Percentiles rank a stretch among this genome's conserved stretches.
Conservation (phyloP, 2,888 invertebrate genomes). For the Falcaria lacertinaria region DNA sequence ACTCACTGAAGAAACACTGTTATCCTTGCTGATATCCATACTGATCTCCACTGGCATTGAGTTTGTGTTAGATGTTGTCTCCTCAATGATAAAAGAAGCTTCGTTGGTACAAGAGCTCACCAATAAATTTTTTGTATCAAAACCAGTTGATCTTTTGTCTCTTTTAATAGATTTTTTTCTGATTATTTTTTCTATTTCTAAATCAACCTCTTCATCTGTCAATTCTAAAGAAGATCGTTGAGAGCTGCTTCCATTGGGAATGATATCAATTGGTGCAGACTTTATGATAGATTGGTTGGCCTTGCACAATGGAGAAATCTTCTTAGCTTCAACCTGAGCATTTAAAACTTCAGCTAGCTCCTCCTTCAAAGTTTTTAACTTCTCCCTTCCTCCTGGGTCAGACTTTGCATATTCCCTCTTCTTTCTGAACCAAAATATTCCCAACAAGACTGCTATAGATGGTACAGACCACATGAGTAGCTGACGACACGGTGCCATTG, state of each 20-base stretch:
- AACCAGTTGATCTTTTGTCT: slow-evolving; percentile 54
- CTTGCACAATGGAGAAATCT: slow-evolving; percentile 66
- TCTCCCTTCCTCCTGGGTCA: slow-evolving; percentile 85
- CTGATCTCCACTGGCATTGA: slow-evolving; percentile 39
- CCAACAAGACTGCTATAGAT: slow-evolving; percentile 88
- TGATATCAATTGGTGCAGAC: slow-evolving; percentile 84
- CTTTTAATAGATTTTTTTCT: slow-evolving; percentile 76
- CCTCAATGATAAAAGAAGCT: slow-evolving; percentile 38
- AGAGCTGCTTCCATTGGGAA: slow-evolving; percentile 70
- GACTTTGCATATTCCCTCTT: slow-evolving; percentile 86
- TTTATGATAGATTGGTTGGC: slow-evolving; percentile 73
- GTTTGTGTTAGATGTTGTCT: slow-evolving; percentile 30
- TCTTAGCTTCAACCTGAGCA: slow-evolving; percentile 58
- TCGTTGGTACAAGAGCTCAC: slow-evolving; percentile 34
- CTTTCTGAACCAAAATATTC: slow-evolving; percentile 91
- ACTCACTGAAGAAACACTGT: slow-evolving; percentile 30
- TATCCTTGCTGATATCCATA: slow-evolving; percentile 33
- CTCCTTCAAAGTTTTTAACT: slow-evolving; percentile 67
- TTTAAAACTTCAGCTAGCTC: slow-evolving; percentile 71
- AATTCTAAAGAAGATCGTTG: slow-evolving; percentile 79
- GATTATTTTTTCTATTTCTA: slow-evolving; percentile 83
- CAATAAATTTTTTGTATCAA: slow-evolving; percentile 36
- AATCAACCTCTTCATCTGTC: slow-evolving; percentile 84
- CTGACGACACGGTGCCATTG: slow-evolving; percentile 89
- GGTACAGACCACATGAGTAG: slow-evolving; percentile 89